These are phyloP conservation scores for Varecia variegata DNA, from an alignment of 2,797 vertebrate species.

Conservation along the genomic window DNA sequence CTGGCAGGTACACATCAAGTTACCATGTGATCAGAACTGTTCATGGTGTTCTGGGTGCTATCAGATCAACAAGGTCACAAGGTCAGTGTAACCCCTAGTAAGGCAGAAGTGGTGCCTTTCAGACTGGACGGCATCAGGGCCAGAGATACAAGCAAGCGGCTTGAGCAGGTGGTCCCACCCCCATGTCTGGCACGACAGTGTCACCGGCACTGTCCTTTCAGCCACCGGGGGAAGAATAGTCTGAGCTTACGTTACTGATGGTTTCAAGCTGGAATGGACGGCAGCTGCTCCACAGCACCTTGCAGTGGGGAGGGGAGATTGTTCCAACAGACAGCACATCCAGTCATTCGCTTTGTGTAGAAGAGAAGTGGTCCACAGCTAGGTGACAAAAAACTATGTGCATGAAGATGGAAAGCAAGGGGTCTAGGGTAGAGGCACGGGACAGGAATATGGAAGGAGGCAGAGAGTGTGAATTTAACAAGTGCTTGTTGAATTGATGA, in stretches of 20 bases:
- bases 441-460: not conserved
- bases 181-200: not conserved
- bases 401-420: not conserved
- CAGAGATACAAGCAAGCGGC: not conserved
- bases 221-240: not conserved
- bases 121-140: not conserved
- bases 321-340: not conserved
- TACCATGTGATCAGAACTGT: not conserved
- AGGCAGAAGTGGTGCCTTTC: not conserved
- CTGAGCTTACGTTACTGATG: not conserved
- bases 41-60: not conserved
- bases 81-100: not conserved
- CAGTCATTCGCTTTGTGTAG: not conserved
- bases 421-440: not conserved
- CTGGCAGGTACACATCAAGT: not conserved
- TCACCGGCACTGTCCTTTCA: not conserved
- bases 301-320: not conserved
- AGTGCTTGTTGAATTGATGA: not conserved
- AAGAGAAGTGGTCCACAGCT: not conserved
- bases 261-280: not conserved
- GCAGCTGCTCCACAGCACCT: not conserved
- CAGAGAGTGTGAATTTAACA: not conserved
- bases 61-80: not conserved
- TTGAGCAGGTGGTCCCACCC: not conserved
- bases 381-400: not conserved